Evolutionary conservation across 2,113 vertebrate genomes (phyloP).

Genomic region (Catharus fuscescens): DNA sequence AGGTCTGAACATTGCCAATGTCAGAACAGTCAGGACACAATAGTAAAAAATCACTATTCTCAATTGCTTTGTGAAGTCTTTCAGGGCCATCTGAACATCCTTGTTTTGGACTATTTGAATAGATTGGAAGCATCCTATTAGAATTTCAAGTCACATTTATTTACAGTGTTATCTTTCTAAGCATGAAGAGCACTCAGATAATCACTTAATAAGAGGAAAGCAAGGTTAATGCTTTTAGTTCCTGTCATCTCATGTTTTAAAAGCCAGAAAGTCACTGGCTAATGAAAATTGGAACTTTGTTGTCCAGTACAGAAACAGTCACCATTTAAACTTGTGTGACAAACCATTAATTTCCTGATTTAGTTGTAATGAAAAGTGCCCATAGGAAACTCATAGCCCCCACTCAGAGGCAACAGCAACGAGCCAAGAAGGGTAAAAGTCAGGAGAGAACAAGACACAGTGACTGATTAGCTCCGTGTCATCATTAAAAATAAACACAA

Average conservation of each 20-base stretch:
- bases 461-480: not conserved
- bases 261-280: not conserved
- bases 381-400: not conserved
- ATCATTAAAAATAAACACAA: slow-evolving; percentile 14
- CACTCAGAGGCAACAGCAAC: not conserved
- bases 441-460: not conserved
- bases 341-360: not conserved
- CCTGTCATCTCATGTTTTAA: not conserved
- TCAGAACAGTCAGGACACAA: slow-evolving; percentile 10
- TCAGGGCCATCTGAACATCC: not conserved
- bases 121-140: not conserved
- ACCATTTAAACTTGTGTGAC: not conserved
- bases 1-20: not conserved
- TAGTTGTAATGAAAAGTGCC: not conserved
- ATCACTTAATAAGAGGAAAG: slow-evolving; percentile 4
- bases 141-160: slow-evolving; percentile 17
- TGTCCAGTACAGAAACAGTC: not conserved
- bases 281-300: not conserved
- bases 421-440: not conserved
- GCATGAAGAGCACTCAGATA: not conserved
- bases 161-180: not conserved
- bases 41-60: slow-evolving; percentile 16
- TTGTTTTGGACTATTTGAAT: not conserved
- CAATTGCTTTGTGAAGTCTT: not conserved
- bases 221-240: slow-evolving; percentile 17